Evolutionary conservation across 2,797 vertebrate species (phyloP), one percentile per base, ranked within the genome.

Genomic region (Sebastiscus albofasciatus): DNA sequence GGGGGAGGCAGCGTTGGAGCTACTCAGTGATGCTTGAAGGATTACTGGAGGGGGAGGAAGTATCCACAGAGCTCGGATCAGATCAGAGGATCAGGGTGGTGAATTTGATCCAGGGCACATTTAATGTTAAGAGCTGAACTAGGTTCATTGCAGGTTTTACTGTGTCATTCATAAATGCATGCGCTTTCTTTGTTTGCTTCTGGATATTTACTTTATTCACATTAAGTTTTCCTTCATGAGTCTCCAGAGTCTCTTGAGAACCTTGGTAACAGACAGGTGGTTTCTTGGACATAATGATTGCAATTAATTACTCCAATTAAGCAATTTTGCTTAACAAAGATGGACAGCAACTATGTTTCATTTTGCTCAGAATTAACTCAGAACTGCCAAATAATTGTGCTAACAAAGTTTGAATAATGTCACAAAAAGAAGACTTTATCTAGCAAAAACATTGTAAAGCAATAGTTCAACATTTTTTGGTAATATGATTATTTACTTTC

Each of bases 1-100:
- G 74, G 9, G 55, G 69, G 59, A 13, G 10, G 8, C 16, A 49
- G 22, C 6, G 33, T 31, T 54, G 55, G 29, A 69, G 73, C 34
- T 82, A 75, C 69, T 77, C 64, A 65, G 39, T 67, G 60, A 26
- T 55, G 71, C 75, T 55, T 62, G 31, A 58, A 64, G 76, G 74
- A 59, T 61, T 54, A 49, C 31, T 16, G 64, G 24, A 42, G 16
- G n/a, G 2, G 31, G 31, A 62, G 33, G 36, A 22, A 6, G 49
- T 12, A 8, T 58, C 60, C 33, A 67, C 27, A 36, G 61, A 69
- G 62, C 33, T 84, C 5, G 27, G 9, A 56, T 75, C 52, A 62
- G 18, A 75, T 58, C 49, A 20, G 22, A 65, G 56, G 24, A 24
- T 24, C 46, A 36, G 31, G 20, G 29, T 16, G 69, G 13, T 26